Evolutionary conservation across 2,888 invertebrate genomes (phyloP), one percentile per base, ranked within the genome.

Genomic region (Lacanobia wlatinum): DNA sequence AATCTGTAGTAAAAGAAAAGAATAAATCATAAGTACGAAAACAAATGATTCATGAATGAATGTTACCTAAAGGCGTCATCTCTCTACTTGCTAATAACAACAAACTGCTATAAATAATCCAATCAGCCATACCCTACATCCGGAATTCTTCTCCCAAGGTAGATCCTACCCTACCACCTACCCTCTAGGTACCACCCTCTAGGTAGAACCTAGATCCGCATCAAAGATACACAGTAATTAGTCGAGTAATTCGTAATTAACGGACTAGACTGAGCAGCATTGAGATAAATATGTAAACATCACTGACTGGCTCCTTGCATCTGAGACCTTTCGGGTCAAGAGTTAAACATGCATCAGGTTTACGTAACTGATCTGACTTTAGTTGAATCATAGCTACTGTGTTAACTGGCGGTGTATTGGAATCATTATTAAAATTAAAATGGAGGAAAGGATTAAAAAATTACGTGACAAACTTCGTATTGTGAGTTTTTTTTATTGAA

Each of bases 391-490:
- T 63, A 34, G 16, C 52, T 68, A 23, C 38, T 21, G 68, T 40
- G 55, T 1, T 34, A 63, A 53, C 10, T 16, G 59, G 62, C 43
- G n/a, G 56, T 43, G 48, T 56, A 52, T 65, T 56, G 7, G 0
- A 53, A 55, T n/a, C 1, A 2, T 1, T 2, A 1, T 0, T 28
- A 21, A 1, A 18, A 46, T 40, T 23, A 66, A 68, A n/a, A 84
- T 84, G 84, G 77, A 79, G 7, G 77, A 70, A 56, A 76, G 76
- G 34, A 62, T 77, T 1, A 55, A 34, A 53, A 69, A 43, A 21
- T 65, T 84, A 50, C 78, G 76, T 10, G 84, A 79, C 9, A 81
- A 72, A 58, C 52, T 84, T 56, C 73, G 66, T 10, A 72, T 73
- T 52, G 84, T 84, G 18, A 75, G 80, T 73, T 65, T 66, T 65